Evolutionary conservation across 2,797 vertebrate species (phyloP), one percentile per base, ranked within the genome.

Genomic region (Gymnothorax reevesii): DNA sequence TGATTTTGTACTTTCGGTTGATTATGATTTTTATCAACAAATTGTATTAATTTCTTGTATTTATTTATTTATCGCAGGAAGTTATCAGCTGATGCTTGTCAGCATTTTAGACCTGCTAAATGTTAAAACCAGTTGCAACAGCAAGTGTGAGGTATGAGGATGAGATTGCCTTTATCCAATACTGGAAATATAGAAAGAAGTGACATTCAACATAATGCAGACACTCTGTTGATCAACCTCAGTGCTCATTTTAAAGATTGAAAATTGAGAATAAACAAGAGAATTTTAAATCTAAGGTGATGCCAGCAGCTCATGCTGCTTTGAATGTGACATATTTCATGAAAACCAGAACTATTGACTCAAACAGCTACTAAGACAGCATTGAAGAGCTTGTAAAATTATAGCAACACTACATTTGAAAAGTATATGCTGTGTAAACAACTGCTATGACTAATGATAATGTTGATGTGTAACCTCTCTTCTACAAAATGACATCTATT

Each of bases 111-210:
- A 33, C 25, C 22, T 83, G 86, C 85, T 88, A 80, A 87, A 55
- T 85, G 86, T 83, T 88, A 80, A 87, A 55, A 64, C 57, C 80
- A 54, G 73, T 10, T 3, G 57, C 83, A 57, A 66, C 79, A 20
- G 77, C 52, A 22, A 17, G 9, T 17, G 22, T 2, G 49, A 54
- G 49, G 6, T 20, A 9, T 9, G 33, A 42, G 33, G 1, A 42
- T 42, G 33, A 42, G 33, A 42, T 42, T 55, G 55, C 20, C 62
- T 25, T 82, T 57, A 82, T 84, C 33, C 33, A 42, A 2, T 49
- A 73, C 83, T 83, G n/a, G 57, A 69, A 83, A 49, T 52, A 22
- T 84, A 59, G 42, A 87, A 88, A 85, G 87, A 90, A 86, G 77
- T 87, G 83, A 80, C 52, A 59, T 27, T 25, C 86, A 73, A 57